These are phyloP conservation scores for Anagrus nilaparvatae DNA, from an alignment of 1,140 invertebrate species.

Conservation along the genomic window DNA sequence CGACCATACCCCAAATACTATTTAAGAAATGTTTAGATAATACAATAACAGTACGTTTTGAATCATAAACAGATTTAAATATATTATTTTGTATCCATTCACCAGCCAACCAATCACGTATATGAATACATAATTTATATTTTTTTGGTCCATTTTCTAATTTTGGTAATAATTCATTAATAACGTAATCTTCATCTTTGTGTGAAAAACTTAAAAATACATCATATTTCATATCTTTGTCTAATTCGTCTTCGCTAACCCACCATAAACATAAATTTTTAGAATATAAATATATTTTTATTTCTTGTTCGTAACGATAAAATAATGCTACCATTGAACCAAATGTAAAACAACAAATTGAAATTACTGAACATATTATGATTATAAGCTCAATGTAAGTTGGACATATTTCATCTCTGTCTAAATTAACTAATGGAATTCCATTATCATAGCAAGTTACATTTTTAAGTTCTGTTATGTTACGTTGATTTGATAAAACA, in stretches of 20 bases:
- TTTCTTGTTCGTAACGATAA: slow-evolving; percentile 46
- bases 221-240: slow-evolving; percentile 63
- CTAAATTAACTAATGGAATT: slow-evolving; percentile 24
- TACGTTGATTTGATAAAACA: slow-evolving; percentile 36
- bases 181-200: slow-evolving; percentile 59
- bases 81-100: too few relatives aligned
- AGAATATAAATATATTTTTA: slow-evolving; percentile 56
- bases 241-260: slow-evolving; percentile 56
- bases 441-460: slow-evolving; percentile 33
- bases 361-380: slow-evolving; percentile 28
- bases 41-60: slow-evolving; percentile 64
- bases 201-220: slow-evolving; percentile 74
- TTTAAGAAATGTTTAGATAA: slow-evolving; percentile 64
- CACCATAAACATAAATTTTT: slow-evolving; percentile 48
- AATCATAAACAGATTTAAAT: slow-evolving; percentile 57
- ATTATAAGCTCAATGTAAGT: slow-evolving; percentile 25
- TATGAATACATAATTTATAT: slow-evolving; percentile 61
- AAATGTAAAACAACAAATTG: too few relatives aligned
- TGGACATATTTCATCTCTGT: slow-evolving; percentile 35
- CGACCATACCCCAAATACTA: slow-evolving; percentile 68
- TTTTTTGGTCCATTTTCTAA: slow-evolving; percentile 46
- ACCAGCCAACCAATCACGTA: slow-evolving; percentile 62
- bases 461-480: slow-evolving; percentile 27
- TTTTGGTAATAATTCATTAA: slow-evolving; percentile 49
- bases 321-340: slow-evolving; percentile 44